phyloP scores from a whole-genome alignment of 2,113 vertebrate species.

The Oryzias celebensis region DNA sequence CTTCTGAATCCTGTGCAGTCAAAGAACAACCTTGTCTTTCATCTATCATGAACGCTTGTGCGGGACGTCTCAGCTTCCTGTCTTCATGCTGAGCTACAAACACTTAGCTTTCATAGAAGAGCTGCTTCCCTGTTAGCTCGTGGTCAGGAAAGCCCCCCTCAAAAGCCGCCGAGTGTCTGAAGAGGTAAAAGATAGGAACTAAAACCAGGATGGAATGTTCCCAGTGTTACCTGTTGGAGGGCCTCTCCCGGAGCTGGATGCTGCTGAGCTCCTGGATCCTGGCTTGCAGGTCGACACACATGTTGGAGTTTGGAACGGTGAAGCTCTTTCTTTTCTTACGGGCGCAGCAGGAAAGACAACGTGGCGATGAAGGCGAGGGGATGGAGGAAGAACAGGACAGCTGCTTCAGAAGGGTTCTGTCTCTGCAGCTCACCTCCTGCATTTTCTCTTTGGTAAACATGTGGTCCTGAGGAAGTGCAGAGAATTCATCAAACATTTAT shows the following conservation, averaged over 20 bases:
- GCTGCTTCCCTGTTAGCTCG: too few species aligned
- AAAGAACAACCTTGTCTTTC: too few species aligned
- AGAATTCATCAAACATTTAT: too few species aligned
- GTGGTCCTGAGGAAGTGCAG: constrained; percentile 78
- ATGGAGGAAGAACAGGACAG: constrained; percentile 85
- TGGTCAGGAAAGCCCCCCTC: too few species aligned
- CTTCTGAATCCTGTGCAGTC: too few species aligned
- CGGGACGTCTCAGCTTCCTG: too few species aligned
- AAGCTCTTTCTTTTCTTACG: constrained; percentile 88
- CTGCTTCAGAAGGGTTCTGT: constrained; percentile 83
- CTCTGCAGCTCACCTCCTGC: constrained; percentile 86
- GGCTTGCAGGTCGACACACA: constrained; percentile 74
- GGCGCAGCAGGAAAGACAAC: constrained; percentile 87
- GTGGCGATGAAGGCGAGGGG: constrained; percentile 77
- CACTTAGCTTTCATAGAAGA: too few species aligned
- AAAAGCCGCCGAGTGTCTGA: too few species aligned
- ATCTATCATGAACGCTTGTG: too few species aligned
- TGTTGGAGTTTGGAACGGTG: constrained; percentile 84
- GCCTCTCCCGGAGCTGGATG: constrained; percentile 92
- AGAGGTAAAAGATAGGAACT: too few species aligned
- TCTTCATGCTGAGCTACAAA: too few species aligned
- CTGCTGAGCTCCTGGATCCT: constrained; percentile 94
- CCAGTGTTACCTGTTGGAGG: constrained; percentile 80
- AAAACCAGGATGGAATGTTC: too few species aligned
- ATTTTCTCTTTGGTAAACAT: constrained; percentile 93